Conservation (phyloP, 2,888 invertebrate species). For the Xanthostigma xanthostigma region DNA sequence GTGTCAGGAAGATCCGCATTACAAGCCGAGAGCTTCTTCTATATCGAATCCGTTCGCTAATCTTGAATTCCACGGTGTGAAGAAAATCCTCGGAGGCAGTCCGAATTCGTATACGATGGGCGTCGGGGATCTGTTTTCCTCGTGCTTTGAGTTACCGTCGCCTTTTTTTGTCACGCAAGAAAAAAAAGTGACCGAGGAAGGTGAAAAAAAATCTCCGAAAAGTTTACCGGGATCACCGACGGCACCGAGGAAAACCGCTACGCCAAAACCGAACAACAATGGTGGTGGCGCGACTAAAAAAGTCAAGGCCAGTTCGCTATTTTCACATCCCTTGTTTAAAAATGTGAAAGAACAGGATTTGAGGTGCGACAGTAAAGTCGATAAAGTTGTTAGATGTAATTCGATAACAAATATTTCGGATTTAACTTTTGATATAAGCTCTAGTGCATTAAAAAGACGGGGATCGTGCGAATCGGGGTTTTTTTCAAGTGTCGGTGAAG, state of each 20-base stretch:
- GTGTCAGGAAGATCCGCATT: slow-evolving; percentile 70
- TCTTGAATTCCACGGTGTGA: slow-evolving; percentile 63
- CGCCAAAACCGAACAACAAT: slow-evolving; percentile 10
- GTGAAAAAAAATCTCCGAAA: slow-evolving; percentile 22
- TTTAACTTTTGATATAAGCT: slow-evolving; percentile 18
- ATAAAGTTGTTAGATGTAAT: slow-evolving; percentile 22
- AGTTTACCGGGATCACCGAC: slow-evolving; percentile 38
- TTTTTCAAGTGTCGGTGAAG: slow-evolving; percentile 75
- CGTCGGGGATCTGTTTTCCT: slow-evolving; percentile 49
- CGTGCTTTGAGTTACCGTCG: slow-evolving; percentile 62
- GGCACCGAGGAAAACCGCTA: slow-evolving; percentile 23
- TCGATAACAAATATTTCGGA: slow-evolving; percentile 27
- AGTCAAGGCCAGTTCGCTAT: slow-evolving; percentile 38
- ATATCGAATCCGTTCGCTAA: slow-evolving; percentile 52
- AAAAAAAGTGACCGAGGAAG: slow-evolving; percentile 14
- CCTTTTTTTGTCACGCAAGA: slow-evolving; percentile 33
- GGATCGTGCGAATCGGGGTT: slow-evolving; percentile 84
- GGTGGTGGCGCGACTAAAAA: slow-evolving; percentile 25
- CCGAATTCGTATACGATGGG: slow-evolving; percentile 30
- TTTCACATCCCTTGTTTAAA: slow-evolving; percentile 40
- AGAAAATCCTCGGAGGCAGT: slow-evolving; percentile 60
- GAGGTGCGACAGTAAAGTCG: slow-evolving; percentile 7
- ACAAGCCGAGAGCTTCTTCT: slow-evolving; percentile 45
- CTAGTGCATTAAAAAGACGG: slow-evolving; percentile 40
- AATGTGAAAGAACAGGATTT: slow-evolving; percentile 13